Base-by-base conservation (phyloP, 2,888 invertebrate genomes). In the Anthophora plumipes region DNA sequence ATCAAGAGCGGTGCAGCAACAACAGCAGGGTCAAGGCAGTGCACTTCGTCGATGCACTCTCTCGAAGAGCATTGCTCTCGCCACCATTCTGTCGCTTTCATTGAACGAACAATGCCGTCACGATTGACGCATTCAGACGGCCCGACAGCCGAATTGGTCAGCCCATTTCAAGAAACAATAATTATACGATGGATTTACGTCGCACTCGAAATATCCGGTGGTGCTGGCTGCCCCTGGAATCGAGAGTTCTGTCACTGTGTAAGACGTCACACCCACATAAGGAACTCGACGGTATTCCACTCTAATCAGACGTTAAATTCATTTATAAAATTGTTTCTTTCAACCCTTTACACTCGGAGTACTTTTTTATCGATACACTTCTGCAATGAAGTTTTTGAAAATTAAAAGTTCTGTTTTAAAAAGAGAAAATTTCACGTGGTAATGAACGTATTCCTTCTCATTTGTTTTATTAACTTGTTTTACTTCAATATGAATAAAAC, bases 61-160 rank as follows among this genome's bases (percentile, higher is more conserved):
- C 57, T 17, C 46, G 74, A 72, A 59, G 77, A 76, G 78, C 80
- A 81, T 77, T 80, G 78, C 77, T 75, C 83, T 76, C 72, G 74
- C 74, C 63, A 72, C 69, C 83, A 68, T 82, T 83, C 81, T 61
- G 68, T 57, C 63, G 82, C 75, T 78, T 86, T 84, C 80, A 84
- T 84, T 80, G 77, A 64, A 66, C 82, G 85, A 87, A 90, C 88
- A 89, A 90, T 89, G 79, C 79, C 66, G 66, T 64, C 54, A 12
- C 80, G 87, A 89, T 90, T 89, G 89, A 88, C 88, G 85, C 84
- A 85, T 88, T 89, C 84, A 86, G 75, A 77, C 79, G 68, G 68
- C 48, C 80, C 79, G 82, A 73, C 82, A 8, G 61, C 76, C 80
- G 78, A 84, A 85, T 82, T 85, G 73, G 76, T 75, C 77, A 69